These are phyloP conservation scores for Ctena decussata DNA, from an alignment of 2,888 invertebrate genomes.

Conservation along the genomic window DNA sequence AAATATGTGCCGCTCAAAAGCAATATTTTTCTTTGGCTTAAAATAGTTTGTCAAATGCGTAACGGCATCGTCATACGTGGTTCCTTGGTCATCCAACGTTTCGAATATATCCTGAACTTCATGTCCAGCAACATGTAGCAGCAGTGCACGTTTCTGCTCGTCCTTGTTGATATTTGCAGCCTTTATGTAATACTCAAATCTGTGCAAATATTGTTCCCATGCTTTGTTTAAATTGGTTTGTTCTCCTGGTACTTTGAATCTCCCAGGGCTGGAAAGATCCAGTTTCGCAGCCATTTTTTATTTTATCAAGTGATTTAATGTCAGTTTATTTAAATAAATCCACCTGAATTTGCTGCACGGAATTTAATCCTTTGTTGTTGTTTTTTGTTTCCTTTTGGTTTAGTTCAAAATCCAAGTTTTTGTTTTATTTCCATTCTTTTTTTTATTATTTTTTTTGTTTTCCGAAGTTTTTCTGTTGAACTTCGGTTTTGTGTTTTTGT, in stretches of 20 bases:
- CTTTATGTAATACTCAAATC: not conserved
- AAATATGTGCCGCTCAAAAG: no score
- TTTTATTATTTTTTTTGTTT: not conserved
- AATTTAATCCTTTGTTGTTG: conserved; percentile 4
- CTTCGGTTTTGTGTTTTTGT: not conserved
- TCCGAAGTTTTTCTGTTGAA: not conserved
- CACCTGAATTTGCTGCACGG: not conserved
- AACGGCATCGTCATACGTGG: not conserved
- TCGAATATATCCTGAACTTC: no score
- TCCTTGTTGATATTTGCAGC: no score
- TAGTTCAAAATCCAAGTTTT: not conserved
- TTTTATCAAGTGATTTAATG: not conserved
- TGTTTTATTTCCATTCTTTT: not conserved
- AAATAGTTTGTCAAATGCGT: not conserved
- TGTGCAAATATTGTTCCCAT: not conserved
- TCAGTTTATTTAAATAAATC: not conserved
- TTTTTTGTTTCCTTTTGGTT: not conserved
- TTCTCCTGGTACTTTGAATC: not conserved
- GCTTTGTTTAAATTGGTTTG: conserved; percentile 2
- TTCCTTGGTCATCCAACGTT: not conserved
- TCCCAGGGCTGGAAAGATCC: not conserved
- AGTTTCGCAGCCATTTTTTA: no score
- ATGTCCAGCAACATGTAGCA: no score
- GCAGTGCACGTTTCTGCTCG: no score
- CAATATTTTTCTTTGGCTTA: no score